Percentiles rank a stretch among this genome's conserved stretches.
Evolutionary conservation across 64 coral and sea anemone genomes (phyloP).

Genomic region (Montipora foliosa): DNA sequence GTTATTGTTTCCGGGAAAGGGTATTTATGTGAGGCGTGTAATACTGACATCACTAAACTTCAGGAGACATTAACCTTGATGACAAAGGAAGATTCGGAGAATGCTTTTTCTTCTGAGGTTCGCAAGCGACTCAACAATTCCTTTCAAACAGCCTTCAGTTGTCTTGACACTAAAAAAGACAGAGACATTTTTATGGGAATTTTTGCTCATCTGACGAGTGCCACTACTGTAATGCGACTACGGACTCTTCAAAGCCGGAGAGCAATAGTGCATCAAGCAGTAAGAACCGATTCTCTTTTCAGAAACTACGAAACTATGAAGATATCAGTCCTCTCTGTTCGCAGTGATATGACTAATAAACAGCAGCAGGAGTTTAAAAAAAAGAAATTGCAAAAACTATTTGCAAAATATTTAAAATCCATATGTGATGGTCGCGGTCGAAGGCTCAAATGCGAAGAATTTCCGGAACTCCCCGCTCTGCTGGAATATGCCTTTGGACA

Average conservation of each 20-base stretch:
- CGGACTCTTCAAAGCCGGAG: constrained; percentile 32
- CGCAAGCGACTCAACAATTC: constrained; percentile 14
- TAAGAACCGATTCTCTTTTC: constrained; percentile 21
- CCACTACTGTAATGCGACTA: constrained; percentile 48
- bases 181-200: constrained; percentile 63
- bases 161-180: constrained; percentile 68
- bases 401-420: constrained; percentile 16
- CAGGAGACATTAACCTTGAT: constrained; percentile 31
- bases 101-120: constrained; percentile 18
- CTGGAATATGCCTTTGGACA: constrained; percentile 49
- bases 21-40: constrained; percentile 61
- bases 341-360: not conserved
- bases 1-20: constrained; percentile 52
- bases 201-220: constrained; percentile 67
- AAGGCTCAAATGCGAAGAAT: constrained; percentile 45
- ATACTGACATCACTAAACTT: constrained; percentile 50
- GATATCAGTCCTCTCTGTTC: constrained; percentile 16
- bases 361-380: constrained; percentile 2
- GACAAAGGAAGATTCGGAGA: constrained; percentile 15
- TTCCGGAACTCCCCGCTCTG: constrained; percentile 54
- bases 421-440: constrained; percentile 17
- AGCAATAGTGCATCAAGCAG: constrained; percentile 31
- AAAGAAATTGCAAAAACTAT: constrained; percentile 20
- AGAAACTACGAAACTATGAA: constrained; percentile 30
- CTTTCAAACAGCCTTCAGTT: constrained; percentile 56